These are phyloP conservation scores for Oreohelix idahoensis DNA, from an alignment of 1,140 invertebrate species.

Conservation along the genomic window DNA sequence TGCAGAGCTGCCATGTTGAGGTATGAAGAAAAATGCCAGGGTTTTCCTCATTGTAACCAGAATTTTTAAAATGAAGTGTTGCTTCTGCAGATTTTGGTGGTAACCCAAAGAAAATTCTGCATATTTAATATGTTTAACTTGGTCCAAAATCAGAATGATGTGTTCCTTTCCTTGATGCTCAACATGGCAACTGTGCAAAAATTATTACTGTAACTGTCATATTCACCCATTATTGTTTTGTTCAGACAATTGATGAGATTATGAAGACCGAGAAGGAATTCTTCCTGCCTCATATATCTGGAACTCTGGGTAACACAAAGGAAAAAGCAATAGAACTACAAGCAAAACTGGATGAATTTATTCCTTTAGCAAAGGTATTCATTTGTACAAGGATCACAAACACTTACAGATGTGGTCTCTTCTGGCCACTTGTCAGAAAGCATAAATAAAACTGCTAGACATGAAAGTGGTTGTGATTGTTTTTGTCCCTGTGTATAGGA, in stretches of 20 bases:
- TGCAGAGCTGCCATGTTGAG: constrained; percentile 24
- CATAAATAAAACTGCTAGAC: too few species aligned
- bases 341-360: constrained; percentile 77
- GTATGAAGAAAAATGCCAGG: neutral
- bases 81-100: neutral
- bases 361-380: constrained; percentile 77
- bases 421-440: too few species aligned
- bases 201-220: neutral
- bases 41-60: too few species aligned
- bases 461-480: too few species aligned
- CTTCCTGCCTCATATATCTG: constrained; percentile 70
- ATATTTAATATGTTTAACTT: neutral
- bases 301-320: constrained; percentile 74
- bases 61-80: neutral
- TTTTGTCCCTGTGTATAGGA: too few species aligned
- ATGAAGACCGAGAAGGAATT: constrained; percentile 70
- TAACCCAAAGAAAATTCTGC: too few species aligned
- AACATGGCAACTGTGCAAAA: constrained; percentile 11
- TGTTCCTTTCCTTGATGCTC: neutral
- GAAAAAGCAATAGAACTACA: constrained; percentile 78
- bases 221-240: neutral
- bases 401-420: neutral
- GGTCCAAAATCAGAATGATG: neutral
- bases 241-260: constrained; percentile 70
- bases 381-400: neutral